These are phyloP conservation scores for Alviniconcha marisindica DNA, from an alignment of 1,140 invertebrate species.

Conservation along the genomic window DNA sequence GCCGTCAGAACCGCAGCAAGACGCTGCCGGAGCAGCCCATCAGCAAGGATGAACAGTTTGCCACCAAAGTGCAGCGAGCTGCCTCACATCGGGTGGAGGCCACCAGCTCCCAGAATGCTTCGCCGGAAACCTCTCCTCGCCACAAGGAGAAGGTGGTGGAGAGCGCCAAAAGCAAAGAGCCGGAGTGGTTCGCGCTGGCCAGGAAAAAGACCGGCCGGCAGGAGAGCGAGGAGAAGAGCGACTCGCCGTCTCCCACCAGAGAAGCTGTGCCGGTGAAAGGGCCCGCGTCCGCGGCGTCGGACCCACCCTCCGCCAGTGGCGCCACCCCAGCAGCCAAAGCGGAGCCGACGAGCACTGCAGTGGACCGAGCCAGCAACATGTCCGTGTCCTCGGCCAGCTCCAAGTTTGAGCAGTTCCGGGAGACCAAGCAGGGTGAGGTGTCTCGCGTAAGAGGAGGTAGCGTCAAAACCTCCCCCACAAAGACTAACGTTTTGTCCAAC, in stretches of 20 bases:
- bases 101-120: slow-evolving; percentile 23
- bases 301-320: not conserved
- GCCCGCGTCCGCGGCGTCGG: not conserved
- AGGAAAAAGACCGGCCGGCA: slow-evolving; percentile 43
- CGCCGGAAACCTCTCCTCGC: slow-evolving; percentile 17
- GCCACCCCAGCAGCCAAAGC: not conserved
- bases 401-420: slow-evolving; percentile 9
- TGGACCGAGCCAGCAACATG: not conserved
- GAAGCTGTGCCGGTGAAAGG: not conserved
- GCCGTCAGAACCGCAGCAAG: slow-evolving; percentile 63
- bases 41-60: slow-evolving; percentile 36
- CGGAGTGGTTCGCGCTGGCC: slow-evolving; percentile 46
- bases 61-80: slow-evolving; percentile 44
- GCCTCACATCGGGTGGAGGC: slow-evolving; percentile 40
- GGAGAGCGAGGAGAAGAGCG: slow-evolving; percentile 28
- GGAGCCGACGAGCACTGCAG: not conserved
- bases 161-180: slow-evolving; percentile 26
- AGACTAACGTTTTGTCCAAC: slow-evolving; percentile 3
- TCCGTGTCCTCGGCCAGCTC: slow-evolving; percentile 22
- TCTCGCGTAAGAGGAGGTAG: slow-evolving; percentile 13
- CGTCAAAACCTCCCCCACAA: slow-evolving; percentile 38
- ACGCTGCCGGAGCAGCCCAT: slow-evolving; percentile 62
- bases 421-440: slow-evolving; percentile 2
- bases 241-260: not conserved
- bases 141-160: slow-evolving; percentile 9